Conservation (phyloP, 1,140 invertebrate species). For the Leguminivora glycinivorella region DNA sequence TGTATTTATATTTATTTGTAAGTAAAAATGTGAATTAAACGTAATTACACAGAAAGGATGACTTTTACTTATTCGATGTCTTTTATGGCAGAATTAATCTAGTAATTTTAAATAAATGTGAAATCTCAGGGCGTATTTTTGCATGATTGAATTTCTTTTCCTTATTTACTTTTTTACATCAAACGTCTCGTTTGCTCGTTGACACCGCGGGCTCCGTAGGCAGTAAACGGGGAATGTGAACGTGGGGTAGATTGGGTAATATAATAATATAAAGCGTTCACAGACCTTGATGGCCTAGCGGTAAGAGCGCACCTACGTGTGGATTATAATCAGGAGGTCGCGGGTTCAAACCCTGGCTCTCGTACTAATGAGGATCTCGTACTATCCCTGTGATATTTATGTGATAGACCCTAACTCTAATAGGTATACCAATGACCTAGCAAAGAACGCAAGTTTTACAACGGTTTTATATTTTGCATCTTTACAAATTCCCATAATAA, state of each 20-base stretch:
- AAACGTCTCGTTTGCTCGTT: neutral
- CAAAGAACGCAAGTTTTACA: too few relatives aligned
- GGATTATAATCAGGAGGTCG: too few relatives aligned
- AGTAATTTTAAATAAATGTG: neutral
- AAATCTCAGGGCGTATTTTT: neutral
- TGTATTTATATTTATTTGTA: too few relatives aligned
- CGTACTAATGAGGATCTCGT: too few relatives aligned
- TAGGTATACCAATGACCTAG: too few relatives aligned
- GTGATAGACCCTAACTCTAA: too few relatives aligned
- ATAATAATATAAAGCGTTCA: neutral
- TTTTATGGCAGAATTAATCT: neutral
- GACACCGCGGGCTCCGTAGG: slow-evolving; percentile 1
- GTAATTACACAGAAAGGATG: neutral
- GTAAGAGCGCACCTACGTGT: too few relatives aligned
- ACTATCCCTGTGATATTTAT: too few relatives aligned
- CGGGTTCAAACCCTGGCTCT: too few relatives aligned
- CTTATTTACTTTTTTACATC: neutral
- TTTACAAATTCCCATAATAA: too few relatives aligned
- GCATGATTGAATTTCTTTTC: neutral
- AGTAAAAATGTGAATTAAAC: neutral
- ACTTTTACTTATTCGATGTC: neutral
- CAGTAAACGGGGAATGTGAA: neutral
- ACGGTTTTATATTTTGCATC: too few relatives aligned
- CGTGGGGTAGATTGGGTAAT: neutral
- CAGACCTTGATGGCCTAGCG: too few relatives aligned